A percentile compares a stretch with the other conserved stretches of the same genome.
Conservation (phyloP, 2,888 invertebrate species). For the Metellina segmentata region DNA sequence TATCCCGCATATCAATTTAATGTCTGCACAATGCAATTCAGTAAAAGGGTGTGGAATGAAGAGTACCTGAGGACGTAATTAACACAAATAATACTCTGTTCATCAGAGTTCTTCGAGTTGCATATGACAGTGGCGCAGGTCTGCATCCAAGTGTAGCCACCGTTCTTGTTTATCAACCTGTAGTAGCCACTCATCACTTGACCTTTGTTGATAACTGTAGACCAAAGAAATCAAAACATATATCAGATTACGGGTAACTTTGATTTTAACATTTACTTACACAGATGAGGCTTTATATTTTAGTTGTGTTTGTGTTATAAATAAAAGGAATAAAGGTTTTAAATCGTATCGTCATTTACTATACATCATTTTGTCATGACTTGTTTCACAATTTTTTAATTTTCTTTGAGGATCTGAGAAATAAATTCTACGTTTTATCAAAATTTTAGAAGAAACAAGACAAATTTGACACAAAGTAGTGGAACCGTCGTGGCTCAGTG, state of each 20-base stretch:
- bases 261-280: not conserved
- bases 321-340: too few species aligned
- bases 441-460: too few species aligned
- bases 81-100: constrained; percentile 98
- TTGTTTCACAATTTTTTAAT: too few species aligned
- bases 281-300: not conserved
- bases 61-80: constrained; percentile 90
- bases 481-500: too few species aligned
- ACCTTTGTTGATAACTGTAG: constrained; percentile 94
- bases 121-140: constrained; percentile 98
- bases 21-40: too few species aligned
- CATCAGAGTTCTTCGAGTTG: constrained; percentile 90
- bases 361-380: too few species aligned
- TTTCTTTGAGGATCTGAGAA: too few species aligned
- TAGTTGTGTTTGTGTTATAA: too few species aligned
- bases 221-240: constrained; percentile 7
- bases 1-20: too few species aligned
- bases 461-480: too few species aligned
- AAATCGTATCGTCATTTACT: too few species aligned
- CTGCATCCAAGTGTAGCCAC: constrained; percentile 98
- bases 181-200: constrained; percentile 98
- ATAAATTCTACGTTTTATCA: too few species aligned
- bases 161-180: constrained; percentile 96
- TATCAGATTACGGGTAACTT: not conserved
- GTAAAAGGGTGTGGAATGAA: not conserved